These are phyloP conservation scores for Orussus abietinus DNA, from an alignment of 1,140 invertebrate genomes.

Conservation along the genomic window DNA sequence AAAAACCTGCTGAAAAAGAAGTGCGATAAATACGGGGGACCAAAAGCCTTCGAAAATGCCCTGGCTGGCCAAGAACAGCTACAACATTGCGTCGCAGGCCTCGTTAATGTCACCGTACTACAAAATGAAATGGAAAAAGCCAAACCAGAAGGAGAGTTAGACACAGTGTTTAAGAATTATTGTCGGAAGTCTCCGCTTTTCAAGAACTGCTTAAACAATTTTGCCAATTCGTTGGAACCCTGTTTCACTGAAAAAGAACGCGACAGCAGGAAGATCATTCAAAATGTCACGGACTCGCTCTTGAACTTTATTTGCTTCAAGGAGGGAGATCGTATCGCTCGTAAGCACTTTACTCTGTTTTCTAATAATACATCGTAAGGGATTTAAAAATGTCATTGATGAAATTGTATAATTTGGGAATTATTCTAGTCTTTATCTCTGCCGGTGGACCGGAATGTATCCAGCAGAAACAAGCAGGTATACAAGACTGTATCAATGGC, in stretches of 20 bases:
- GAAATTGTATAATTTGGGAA: conserved; percentile 6
- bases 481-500: conserved; percentile 62
- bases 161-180: conserved; percentile 67
- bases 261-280: conserved; percentile 56
- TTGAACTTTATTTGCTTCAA: conserved; percentile 70
- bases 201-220: conserved; percentile 59
- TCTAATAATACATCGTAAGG: neutral
- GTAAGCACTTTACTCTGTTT: conserved; percentile 53
- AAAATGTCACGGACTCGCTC: conserved; percentile 64
- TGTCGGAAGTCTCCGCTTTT: conserved; percentile 60
- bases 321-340: conserved; percentile 75
- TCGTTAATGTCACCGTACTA: conserved; percentile 54
- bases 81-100: conserved; percentile 44
- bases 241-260: conserved; percentile 63
- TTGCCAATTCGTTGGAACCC: conserved; percentile 57
- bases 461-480: conserved; percentile 56
- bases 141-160: conserved; percentile 58
- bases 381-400: conserved; percentile 1
- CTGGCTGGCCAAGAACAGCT: conserved; percentile 36
- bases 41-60: conserved; percentile 31
- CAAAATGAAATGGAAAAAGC: conserved; percentile 60
- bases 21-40: conserved; percentile 47
- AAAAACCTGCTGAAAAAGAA: conserved; percentile 42
- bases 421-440: conserved; percentile 69
- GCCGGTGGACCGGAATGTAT: conserved; percentile 74